Evolutionary conservation across 2,797 vertebrate species (phyloP).

Genomic region (Malacoraja senta): DNA sequence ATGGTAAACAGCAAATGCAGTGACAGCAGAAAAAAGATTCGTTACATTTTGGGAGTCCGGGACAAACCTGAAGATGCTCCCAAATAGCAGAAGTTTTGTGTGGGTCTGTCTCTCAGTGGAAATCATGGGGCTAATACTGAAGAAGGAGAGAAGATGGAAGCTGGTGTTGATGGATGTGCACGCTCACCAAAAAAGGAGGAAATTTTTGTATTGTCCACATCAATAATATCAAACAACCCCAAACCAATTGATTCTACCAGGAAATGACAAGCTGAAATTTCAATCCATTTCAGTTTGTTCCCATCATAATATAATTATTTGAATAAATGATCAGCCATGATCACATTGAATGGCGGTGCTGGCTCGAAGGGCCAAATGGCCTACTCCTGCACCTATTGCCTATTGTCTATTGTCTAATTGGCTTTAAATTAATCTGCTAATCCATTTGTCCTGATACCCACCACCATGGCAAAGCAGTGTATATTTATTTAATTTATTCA

Average conservation of each 20-base stretch:
- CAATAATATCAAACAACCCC: constrained; percentile 1
- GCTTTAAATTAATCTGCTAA: constrained; percentile 22
- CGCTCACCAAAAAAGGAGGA: neutral
- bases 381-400: too few relatives aligned
- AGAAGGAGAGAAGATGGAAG: neutral
- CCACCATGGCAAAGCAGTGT: neutral
- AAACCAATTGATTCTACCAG: constrained; percentile 14
- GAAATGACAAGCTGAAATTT: neutral
- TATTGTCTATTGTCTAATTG: neutral
- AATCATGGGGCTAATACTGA: constrained; percentile 9
- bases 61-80: constrained; percentile 19
- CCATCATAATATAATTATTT: neutral
- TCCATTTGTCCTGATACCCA: constrained; percentile 10
- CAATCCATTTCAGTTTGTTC: neutral
- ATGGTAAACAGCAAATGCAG: constrained; percentile 38
- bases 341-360: too few relatives aligned
- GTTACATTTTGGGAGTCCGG: constrained; percentile 35
- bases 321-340: too few relatives aligned
- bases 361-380: too few relatives aligned
- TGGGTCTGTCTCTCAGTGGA: constrained; percentile 2
- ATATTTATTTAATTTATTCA: constrained; percentile 16
- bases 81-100: constrained; percentile 15
- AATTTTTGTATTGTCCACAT: constrained; percentile 17
- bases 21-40: constrained; percentile 36
- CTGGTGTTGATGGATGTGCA: neutral